A percentile compares a stretch with the other conserved stretches of the same genome.
phyloP scores from a whole-genome alignment of 2,113 vertebrate species.

The Peromyscus leucopus region DNA sequence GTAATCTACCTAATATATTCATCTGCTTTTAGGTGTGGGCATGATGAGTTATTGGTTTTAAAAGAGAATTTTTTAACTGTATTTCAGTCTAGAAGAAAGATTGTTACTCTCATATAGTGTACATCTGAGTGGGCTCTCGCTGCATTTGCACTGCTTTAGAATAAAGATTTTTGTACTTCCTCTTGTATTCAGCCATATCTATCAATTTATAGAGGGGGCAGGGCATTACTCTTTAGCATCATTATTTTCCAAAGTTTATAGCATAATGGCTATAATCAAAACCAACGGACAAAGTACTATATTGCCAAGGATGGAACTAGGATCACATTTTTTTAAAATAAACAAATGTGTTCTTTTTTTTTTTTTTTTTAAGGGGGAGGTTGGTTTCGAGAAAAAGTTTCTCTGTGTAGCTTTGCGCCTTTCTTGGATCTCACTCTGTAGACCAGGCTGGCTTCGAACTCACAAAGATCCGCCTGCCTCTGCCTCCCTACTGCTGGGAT shows the following conservation, averaged over 20 bases:
- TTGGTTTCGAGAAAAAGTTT: too few relatives aligned
- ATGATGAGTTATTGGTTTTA: conserved; percentile 25
- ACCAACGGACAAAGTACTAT: conserved; percentile 69
- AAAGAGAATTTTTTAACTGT: not conserved
- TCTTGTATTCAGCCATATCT: conserved; percentile 57
- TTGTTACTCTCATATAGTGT: conserved; percentile 2
- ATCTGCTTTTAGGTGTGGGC: not conserved
- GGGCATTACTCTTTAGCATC: conserved; percentile 61
- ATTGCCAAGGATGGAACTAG: conserved; percentile 64
- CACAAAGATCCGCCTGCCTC: too few relatives aligned
- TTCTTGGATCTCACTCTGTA: too few relatives aligned
- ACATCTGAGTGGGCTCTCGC: conserved; percentile 57
- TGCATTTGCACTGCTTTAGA: conserved; percentile 39
- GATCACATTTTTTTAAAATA: conserved; percentile 30
- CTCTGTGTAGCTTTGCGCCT: too few relatives aligned
- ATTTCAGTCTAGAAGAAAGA: conserved; percentile 65
- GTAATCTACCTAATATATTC: not conserved
- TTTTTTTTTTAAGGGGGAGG: too few relatives aligned
- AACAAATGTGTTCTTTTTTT: conserved; percentile 29
- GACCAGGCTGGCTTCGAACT: too few relatives aligned
- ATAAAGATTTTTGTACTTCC: conserved; percentile 2
- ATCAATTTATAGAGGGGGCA: conserved; percentile 61
- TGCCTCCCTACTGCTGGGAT: too few relatives aligned
- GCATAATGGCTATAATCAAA: conserved; percentile 65
- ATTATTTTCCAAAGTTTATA: conserved; percentile 70